phyloP scores from a whole-genome alignment of 2,113 vertebrate species.

The Panurus biarmicus region DNA sequence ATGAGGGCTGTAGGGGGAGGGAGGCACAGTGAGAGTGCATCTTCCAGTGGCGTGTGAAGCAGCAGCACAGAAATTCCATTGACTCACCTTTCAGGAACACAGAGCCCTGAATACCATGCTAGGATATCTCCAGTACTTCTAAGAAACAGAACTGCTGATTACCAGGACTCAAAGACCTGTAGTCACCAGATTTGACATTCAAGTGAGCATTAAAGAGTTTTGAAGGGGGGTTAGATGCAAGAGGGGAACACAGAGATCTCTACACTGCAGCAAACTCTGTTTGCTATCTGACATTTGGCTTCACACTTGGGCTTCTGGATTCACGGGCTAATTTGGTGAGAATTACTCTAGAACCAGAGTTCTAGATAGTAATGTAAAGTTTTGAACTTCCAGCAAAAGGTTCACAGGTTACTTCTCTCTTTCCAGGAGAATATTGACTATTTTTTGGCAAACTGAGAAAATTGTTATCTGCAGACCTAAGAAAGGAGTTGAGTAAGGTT shows the following conservation, averaged over 20 bases:
- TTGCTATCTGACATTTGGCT: not conserved
- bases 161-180: not conserved
- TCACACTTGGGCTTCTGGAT: not conserved
- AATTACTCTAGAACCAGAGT: no score
- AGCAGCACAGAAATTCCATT: not conserved
- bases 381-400: not conserved
- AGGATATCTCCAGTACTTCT: not conserved
- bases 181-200: not conserved
- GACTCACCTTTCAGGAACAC: not conserved
- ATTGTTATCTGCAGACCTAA: not conserved
- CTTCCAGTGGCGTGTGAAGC: not conserved
- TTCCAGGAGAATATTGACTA: not conserved
- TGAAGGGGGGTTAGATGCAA: not conserved
- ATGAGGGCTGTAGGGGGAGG: not conserved
- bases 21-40: not conserved
- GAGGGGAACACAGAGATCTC: not conserved
- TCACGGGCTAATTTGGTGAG: not conserved
- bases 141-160: not conserved
- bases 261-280: not conserved
- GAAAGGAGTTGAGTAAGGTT: not conserved
- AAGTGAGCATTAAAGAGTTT: not conserved
- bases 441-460: not conserved
- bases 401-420: not conserved
- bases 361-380: not conserved
- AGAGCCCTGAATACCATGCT: not conserved